phyloP scores from a whole-genome alignment of 2,797 vertebrate species.

The Sciaenops ocellatus region DNA sequence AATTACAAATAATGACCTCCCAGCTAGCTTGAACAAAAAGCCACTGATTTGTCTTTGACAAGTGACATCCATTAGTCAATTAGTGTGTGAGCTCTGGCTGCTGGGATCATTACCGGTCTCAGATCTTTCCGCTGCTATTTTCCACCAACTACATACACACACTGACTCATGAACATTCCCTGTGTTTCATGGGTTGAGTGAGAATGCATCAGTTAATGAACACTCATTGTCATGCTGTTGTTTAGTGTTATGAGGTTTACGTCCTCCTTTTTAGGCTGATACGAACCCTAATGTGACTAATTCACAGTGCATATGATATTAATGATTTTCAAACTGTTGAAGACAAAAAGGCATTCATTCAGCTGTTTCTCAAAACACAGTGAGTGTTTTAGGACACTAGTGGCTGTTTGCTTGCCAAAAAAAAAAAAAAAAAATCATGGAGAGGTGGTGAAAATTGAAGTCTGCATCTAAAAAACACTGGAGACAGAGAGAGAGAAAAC shows the following conservation, averaged over 20 bases:
- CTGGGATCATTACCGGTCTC: slow-evolving; percentile 55
- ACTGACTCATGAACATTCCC: slow-evolving; percentile 43
- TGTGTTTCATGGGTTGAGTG: slow-evolving; percentile 44
- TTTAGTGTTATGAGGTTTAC: slow-evolving; percentile 9
- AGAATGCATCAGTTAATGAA: slow-evolving; percentile 58
- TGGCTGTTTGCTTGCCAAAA: not conserved
- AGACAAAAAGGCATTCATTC: not conserved
- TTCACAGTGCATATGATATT: slow-evolving; percentile 19
- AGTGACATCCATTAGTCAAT: slow-evolving; percentile 69
- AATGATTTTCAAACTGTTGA: not conserved
- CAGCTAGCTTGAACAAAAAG: slow-evolving; percentile 56
- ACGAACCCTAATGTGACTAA: slow-evolving; percentile 34
- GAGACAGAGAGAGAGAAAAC: not conserved
- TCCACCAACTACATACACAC: not conserved
- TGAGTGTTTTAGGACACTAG: not conserved
- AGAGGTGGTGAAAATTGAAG: not conserved
- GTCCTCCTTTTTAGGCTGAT: slow-evolving; percentile 29
- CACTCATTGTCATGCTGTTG: slow-evolving; percentile 21
- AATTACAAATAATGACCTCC: slow-evolving; percentile 62
- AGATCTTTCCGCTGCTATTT: slow-evolving; percentile 57
- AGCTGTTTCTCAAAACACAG: not conserved
- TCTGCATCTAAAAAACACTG: not conserved
- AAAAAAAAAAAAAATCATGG: not conserved
- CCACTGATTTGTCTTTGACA: slow-evolving; percentile 57
- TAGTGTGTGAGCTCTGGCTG: slow-evolving; percentile 43